Base-by-base conservation (phyloP, 2,797 vertebrate species). In the Clamator glandarius region DNA sequence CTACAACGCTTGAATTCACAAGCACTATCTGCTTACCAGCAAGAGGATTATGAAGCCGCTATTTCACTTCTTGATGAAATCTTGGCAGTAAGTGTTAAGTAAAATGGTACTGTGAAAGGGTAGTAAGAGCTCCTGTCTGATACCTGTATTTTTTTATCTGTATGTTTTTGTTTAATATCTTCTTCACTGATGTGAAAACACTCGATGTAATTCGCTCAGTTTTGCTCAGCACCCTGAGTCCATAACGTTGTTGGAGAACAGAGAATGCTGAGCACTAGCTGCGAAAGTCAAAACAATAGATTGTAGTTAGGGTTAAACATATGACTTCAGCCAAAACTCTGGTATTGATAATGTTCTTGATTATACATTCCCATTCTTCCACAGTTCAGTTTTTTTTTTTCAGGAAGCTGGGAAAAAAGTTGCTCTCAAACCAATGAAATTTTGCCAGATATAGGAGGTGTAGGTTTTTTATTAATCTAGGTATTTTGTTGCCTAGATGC, bases 1-100 rank as follows among this genome's bases (percentile, higher is more conserved):
- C 98, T 99, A 79, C 99, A 99, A 95, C 98, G 98, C 59, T 96
- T 99, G 73, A 98, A 98, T 94, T 98, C 98, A 46, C 97, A 98
- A 90, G 98, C 98, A 2, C 97, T 94, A 29, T 89, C 70, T 69
- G 98, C 98, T 95, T 99, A 98, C 89, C 67, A 95, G 48, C 93
- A 83, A 74, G 94, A 97, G 54, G 99, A 99, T 95, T 99, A 98
- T 4, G 6, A 64, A 68, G 88, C 98, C 7, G 98, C 99, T 51
- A 97, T 98, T 67, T 93, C 96, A 70, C 98, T 98, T 92, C 98
- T 99, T 59, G 98, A 99, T 96, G 93, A 97, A 15, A 95, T 99
- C 96, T 98, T 99, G 66, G 99, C 99, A 97, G 99, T 99, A 95
- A 98, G 98, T 96, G 52, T 91, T 70, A 68, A 52, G 12, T 69